phyloP scores from a whole-genome alignment of 2,888 invertebrate species.

The Eupithecia subfuscata region DNA sequence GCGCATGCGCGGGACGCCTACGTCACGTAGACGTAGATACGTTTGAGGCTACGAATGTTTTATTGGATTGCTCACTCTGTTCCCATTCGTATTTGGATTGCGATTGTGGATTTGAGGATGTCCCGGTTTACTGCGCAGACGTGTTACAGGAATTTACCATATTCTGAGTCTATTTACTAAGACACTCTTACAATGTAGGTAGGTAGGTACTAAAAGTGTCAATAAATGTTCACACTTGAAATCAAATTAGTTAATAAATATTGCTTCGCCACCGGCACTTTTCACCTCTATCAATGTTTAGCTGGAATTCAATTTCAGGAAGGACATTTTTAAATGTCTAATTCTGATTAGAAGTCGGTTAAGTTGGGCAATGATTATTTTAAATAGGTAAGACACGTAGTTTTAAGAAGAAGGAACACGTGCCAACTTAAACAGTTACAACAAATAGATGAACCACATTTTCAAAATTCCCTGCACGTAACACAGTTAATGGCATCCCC shows the following conservation, averaged over 20 bases:
- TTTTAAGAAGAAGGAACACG: background rate
- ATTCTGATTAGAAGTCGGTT: background rate
- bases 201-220: no score
- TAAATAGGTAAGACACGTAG: background rate
- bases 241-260: no score
- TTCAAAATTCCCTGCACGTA: background rate
- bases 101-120: conserved; percentile 72
- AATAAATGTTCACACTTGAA: no score
- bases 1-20: conserved; percentile 79
- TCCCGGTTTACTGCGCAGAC: conserved; percentile 70
- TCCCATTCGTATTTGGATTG: conserved; percentile 78
- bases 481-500: background rate
- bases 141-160: conserved; percentile 44
- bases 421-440: background rate
- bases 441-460: background rate
- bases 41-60: conserved; percentile 78
- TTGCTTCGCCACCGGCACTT: background rate
- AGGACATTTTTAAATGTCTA: background rate
- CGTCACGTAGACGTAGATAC: conserved; percentile 82
- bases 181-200: background rate
- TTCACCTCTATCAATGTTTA: background rate
- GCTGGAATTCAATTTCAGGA: background rate
- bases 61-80: conserved; percentile 79
- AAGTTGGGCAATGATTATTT: background rate
- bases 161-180: background rate